phyloP scores from a whole-genome alignment of 2,888 invertebrate species.

The Leucozona laternaria region DNA sequence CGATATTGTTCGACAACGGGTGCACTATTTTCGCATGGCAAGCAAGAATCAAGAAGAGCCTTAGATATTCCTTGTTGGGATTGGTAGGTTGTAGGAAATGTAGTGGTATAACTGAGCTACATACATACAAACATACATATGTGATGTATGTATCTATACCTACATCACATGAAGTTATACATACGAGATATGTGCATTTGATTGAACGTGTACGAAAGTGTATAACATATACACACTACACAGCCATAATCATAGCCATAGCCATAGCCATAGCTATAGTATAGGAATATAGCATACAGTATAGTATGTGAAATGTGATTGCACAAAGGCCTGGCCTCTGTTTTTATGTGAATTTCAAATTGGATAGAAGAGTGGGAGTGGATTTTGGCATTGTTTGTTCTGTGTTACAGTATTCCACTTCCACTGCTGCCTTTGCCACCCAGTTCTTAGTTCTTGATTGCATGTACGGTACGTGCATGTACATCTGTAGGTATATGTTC shows the following conservation, averaged over 20 bases:
- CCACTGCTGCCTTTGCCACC: neutral
- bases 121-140: neutral
- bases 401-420: neutral
- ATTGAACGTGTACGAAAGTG: neutral
- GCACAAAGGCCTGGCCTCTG: constrained; percentile 57
- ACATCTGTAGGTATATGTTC: neutral
- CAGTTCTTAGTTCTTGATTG: constrained; percentile 35
- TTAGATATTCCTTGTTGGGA: constrained; percentile 43
- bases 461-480: constrained; percentile 3
- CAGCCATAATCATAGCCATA: neutral
- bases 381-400: constrained; percentile 16
- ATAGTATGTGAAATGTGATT: constrained; percentile 44
- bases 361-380: constrained; percentile 30
- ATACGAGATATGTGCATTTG: neutral
- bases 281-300: neutral
- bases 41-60: constrained; percentile 24
- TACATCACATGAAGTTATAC: neutral
- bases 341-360: constrained; percentile 56
- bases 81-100: neutral
- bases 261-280: neutral
- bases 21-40: constrained; percentile 31
- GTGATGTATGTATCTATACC: neutral
- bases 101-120: neutral
- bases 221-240: neutral
- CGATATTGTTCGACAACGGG: constrained; percentile 50